Conservation (phyloP, 2,113 vertebrate species). For the Camelus bactrianus region DNA sequence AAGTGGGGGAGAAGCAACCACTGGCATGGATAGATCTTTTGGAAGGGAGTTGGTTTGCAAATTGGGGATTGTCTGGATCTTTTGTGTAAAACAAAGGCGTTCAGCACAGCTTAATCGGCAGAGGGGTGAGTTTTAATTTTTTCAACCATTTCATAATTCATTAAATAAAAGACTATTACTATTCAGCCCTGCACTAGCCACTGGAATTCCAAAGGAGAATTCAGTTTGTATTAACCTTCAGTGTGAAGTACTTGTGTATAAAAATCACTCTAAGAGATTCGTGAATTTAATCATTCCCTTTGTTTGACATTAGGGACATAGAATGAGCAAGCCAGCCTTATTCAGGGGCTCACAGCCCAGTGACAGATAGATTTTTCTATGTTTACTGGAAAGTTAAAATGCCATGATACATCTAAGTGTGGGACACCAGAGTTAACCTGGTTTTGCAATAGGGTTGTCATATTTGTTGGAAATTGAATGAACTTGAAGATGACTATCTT, state of each 20-base stretch:
- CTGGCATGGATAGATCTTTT: not conserved
- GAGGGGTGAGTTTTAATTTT: not conserved
- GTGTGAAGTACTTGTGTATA: not conserved
- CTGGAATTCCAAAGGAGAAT: not conserved
- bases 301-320: not conserved
- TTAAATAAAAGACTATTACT: not conserved
- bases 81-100: not conserved
- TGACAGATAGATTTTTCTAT: not conserved
- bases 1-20: not conserved
- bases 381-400: not conserved
- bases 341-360: not conserved
- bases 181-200: not conserved
- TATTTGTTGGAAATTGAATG: not conserved
- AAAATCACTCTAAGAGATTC: not conserved
- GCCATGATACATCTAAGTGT: not conserved
- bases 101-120: not conserved
- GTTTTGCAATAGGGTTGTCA: not conserved
- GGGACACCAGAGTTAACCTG: not conserved
- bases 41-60: not conserved
- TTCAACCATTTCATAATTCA: constrained; percentile 1
- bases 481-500: not conserved
- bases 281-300: not conserved
- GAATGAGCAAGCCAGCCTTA: not conserved
- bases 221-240: not conserved
- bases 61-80: not conserved